phyloP scores from a whole-genome alignment of 1,140 invertebrate genomes.

The Pseudomyrmex sp. region DNA sequence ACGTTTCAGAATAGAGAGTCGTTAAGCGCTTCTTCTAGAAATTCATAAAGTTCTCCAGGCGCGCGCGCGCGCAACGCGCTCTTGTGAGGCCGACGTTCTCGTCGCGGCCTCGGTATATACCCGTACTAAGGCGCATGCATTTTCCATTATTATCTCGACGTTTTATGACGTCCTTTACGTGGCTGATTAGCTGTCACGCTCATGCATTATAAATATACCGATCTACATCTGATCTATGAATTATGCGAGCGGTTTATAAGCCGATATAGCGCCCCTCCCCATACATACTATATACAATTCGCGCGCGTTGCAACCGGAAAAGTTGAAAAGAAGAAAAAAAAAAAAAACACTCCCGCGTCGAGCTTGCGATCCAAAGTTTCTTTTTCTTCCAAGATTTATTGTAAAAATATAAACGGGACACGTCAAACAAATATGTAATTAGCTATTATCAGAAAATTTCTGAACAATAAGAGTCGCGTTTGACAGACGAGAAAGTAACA shows the following conservation, averaged over 20 bases:
- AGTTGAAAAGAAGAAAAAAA: conserved; percentile 33
- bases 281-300: conserved; percentile 1
- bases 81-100: neutral
- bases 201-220: conserved; percentile 74
- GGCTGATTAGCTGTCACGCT: conserved; percentile 76
- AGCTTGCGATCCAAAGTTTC: conserved; percentile 15
- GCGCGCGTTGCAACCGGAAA: conserved; percentile 56
- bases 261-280: conserved; percentile 36
- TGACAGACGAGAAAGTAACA: neutral
- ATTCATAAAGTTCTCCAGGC: conserved; percentile 59
- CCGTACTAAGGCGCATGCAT: conserved; percentile 51
- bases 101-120: conserved; percentile 2
- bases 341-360: conserved; percentile 45
- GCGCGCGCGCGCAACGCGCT: conserved; percentile 4
- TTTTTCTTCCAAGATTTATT: conserved; percentile 36
- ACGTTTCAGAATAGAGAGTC: conserved; percentile 56
- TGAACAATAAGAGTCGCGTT: neutral
- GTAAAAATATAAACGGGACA: neutral
- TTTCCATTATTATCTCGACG: conserved; percentile 72
- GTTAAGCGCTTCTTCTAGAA: conserved; percentile 61
- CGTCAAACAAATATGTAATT: neutral
- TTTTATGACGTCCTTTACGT: conserved; percentile 74
- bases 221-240: conserved; percentile 76
- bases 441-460: neutral
- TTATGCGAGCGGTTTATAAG: conserved; percentile 64